A percentile compares a stretch with the other conserved stretches of the same genome.
These are phyloP conservation scores for Lissonota sp. DNA, from an alignment of 2,888 invertebrate genomes.

Conservation along the genomic window DNA sequence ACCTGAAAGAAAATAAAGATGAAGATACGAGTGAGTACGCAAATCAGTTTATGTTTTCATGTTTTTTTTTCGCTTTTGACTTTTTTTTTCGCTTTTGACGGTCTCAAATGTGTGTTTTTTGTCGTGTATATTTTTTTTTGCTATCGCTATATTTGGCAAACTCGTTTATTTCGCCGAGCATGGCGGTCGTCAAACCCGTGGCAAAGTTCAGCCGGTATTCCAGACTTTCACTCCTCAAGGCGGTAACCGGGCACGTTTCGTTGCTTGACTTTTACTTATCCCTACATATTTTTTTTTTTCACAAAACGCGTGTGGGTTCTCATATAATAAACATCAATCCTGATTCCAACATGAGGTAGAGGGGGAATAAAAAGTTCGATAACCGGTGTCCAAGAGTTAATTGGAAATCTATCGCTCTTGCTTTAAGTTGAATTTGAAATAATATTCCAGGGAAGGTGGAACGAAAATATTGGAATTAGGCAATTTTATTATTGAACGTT, in stretches of 20 bases:
- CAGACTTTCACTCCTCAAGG: conserved; percentile 78
- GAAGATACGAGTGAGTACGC: conserved; percentile 7
- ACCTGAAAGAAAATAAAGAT: conserved; percentile 70
- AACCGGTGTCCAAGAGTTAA: conserved; percentile 44
- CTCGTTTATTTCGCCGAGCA: conserved; percentile 41
- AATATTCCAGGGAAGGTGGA: too few species aligned
- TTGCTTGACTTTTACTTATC: conserved; percentile 44
- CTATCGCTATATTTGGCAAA: conserved; percentile 15
- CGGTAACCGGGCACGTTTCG: conserved; percentile 64
- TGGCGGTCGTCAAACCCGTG: conserved; percentile 56
- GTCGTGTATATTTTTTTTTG: background rate
- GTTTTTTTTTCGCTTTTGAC: too few species aligned
- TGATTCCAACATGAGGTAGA: background rate
- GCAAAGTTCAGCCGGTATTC: conserved; percentile 74
- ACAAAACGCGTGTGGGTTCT: conserved; percentile 20
- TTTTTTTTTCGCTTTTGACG: too few species aligned
- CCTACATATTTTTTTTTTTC: conserved; percentile 14
- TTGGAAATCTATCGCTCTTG: conserved; percentile 26
- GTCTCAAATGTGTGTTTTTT: too few species aligned
- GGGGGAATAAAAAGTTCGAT: conserved; percentile 62
- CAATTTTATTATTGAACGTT: too few species aligned
- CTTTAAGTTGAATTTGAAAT: too few species aligned
- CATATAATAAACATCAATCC: conserved; percentile 36
- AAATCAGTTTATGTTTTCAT: too few species aligned
- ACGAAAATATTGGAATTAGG: too few species aligned